phyloP scores from a whole-genome alignment of 2,797 vertebrate genomes.

The Emydoidea blandingii region DNA sequence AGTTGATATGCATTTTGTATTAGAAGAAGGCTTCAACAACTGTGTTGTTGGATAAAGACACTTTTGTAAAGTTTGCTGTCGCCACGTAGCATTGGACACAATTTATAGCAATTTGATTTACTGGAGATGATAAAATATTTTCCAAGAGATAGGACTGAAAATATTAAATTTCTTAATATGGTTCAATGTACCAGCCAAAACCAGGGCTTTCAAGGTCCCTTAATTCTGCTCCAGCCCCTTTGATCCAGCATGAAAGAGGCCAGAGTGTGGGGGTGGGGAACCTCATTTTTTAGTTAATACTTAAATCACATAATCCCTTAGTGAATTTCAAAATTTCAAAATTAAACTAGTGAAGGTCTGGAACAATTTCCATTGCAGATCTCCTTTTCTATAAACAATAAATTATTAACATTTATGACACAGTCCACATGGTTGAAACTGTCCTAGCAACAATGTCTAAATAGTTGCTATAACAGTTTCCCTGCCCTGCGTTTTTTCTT shows the following conservation, averaged over 20 bases:
- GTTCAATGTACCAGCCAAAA: neutral
- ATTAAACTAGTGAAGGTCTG: neutral
- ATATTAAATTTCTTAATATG: rapidly evolving
- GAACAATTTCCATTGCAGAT: neutral
- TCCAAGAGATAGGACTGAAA: neutral
- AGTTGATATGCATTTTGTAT: neutral
- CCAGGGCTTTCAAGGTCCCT: neutral
- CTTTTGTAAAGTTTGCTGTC: neutral
- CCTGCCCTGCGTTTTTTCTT: neutral
- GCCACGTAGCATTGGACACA: neutral
- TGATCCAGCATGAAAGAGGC: neutral
- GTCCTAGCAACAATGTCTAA: neutral
- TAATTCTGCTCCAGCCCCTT: neutral
- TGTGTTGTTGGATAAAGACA: neutral
- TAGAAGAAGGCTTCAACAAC: neutral
- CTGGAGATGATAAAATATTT: neutral
- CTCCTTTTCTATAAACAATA: neutral
- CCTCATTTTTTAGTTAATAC: neutral
- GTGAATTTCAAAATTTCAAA: neutral
- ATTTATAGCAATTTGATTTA: neutral
- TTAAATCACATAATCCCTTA: neutral
- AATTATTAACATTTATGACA: neutral
- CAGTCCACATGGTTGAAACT: neutral
- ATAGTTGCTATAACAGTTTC: neutral
- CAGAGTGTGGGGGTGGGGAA: neutral